Conservation (phyloP, 2,113 vertebrate species). For the Thomomys bottae region DNA sequence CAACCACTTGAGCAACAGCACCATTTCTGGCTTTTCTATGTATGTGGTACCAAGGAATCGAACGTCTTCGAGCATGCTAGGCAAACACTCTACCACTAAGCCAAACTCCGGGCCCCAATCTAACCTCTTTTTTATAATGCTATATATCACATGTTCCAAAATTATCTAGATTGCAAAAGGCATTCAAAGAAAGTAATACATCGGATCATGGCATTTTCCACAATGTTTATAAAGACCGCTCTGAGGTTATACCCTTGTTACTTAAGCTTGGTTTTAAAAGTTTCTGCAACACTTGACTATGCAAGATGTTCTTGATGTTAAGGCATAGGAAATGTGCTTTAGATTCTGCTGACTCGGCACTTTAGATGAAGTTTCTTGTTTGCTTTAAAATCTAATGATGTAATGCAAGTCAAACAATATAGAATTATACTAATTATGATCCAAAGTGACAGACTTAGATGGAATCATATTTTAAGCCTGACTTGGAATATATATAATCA, state of each 20-base stretch:
- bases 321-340: conserved; percentile 57
- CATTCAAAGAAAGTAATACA: background rate
- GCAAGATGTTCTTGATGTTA: conserved; percentile 64
- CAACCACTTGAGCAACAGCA: too few species aligned
- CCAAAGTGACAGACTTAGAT: conserved; percentile 68
- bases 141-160: background rate
- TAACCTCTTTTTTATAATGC: conserved; percentile 10
- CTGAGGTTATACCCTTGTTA: conserved; percentile 30
- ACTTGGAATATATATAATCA: conserved; percentile 45
- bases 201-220: background rate
- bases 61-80: too few species aligned
- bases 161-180: conserved; percentile 2
- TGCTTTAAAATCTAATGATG: conserved; percentile 73
- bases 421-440: conserved; percentile 75
- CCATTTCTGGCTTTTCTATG: too few species aligned
- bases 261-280: conserved; percentile 54
- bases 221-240: conserved; percentile 17
- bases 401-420: conserved; percentile 63
- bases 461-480: conserved; percentile 53
- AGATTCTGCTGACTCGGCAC: conserved; percentile 58
- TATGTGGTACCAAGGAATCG: too few species aligned
- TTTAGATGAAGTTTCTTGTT: conserved; percentile 67
- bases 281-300: conserved; percentile 53
- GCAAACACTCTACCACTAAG: too few species aligned
- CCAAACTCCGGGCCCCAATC: too few species aligned